Evolutionary conservation across 2,888 invertebrate species (phyloP).

Genomic region (Machimus atricapillus): DNA sequence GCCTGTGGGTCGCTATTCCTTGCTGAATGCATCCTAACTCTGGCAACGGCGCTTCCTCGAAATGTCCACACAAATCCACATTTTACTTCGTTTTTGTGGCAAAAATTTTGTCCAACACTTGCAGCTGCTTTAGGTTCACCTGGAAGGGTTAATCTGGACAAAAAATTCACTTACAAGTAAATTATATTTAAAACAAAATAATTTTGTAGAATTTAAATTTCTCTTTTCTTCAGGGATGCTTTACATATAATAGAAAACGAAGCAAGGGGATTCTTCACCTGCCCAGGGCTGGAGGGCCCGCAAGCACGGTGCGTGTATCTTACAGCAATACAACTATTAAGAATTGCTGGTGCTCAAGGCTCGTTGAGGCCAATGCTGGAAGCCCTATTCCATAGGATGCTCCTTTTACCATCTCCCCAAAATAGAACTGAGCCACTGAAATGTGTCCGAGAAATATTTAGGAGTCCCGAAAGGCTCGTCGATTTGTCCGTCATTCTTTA

Average conservation of each 20-base stretch:
- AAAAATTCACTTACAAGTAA: conserved; percentile 75
- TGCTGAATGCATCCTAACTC: conserved; percentile 83
- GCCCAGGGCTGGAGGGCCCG: conserved; percentile 73
- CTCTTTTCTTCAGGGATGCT: conserved; percentile 55
- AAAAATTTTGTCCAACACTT: conserved; percentile 88
- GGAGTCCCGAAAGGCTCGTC: conserved; percentile 77
- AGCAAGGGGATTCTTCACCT: conserved; percentile 61
- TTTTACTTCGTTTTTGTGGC: conserved; percentile 90
- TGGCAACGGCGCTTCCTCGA: conserved; percentile 83
- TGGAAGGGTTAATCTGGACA: conserved; percentile 71
- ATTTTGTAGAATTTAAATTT: background rate
- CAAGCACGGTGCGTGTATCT: conserved; percentile 88
- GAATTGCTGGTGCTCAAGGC: conserved; percentile 86
- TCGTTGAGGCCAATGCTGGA: conserved; percentile 90
- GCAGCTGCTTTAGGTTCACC: conserved; percentile 89
- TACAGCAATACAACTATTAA: conserved; percentile 87
- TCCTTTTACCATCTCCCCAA: conserved; percentile 84
- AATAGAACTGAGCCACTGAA: conserved; percentile 86
- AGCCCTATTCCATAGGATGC: conserved; percentile 91
- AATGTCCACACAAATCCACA: conserved; percentile 84
- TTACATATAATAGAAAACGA: conserved; percentile 62
- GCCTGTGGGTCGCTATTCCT: conserved; percentile 72
- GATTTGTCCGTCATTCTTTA: conserved; percentile 70
- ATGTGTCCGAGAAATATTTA: conserved; percentile 78
- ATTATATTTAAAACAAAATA: background rate